Base-by-base conservation (phyloP, 2,113 vertebrate species). In the Amia ocellicauda region DNA sequence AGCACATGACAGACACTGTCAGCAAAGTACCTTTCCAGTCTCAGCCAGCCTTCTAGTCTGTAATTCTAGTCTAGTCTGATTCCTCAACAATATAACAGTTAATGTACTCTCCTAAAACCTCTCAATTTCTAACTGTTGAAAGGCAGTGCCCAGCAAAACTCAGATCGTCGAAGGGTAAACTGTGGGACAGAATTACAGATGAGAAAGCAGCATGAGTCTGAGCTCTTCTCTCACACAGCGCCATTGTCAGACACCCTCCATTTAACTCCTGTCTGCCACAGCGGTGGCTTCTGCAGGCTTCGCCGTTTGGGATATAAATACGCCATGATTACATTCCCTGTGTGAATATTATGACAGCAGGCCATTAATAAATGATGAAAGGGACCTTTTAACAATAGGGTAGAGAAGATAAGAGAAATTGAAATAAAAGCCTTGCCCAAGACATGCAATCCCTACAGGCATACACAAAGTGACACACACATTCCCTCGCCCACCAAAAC, bases 281-380 rank as follows among this genome's bases (percentile, higher is more conserved):
- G 29, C 29, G 16, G 31, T 36, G 7, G 7, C 7, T 19, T 20
- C n/a, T 3, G 29, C 28, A 40, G 29, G 36, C 28, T 27, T 28
- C 53, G 1, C 26, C 29, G 9, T 36, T n/a, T 20, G 24, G 28
- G 26, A 11, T 13, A 58, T 36, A 22, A 58, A 58, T 40, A 40
- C 20, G 31, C 10, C 24, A 28, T 3, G 27, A 55, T 28, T 55
- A 28, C 53, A 26, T 27, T 27, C 53, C 26, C 53, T 13, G 26
- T 26, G 53, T 20, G 56, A 36, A 58, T 58, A 11, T 36, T 58
- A 40, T 58, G 36, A 42, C 29, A 52, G 50, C n/a, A 10, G 22
- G 50, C 50, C 50, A 17, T 58, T 58, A 22, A 20, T 13, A 58
- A 11, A 58, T 40, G 31, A 58, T 58, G n/a, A 24, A 58, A 19